Conservation (phyloP, 2,113 vertebrate genomes). For the Anas platyrhynchos region DNA sequence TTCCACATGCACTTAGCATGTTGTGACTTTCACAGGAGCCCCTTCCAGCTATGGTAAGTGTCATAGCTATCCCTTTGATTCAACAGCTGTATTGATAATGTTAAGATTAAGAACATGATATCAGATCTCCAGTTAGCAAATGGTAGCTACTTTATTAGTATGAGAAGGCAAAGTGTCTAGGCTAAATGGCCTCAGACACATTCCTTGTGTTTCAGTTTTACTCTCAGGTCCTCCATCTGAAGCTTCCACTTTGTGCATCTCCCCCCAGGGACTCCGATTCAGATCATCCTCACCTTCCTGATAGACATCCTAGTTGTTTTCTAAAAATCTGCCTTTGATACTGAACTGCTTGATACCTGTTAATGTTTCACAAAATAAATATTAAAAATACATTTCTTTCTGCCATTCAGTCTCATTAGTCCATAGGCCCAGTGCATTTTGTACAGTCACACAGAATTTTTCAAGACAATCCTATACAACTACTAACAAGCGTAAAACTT, state of each 20-base stretch:
- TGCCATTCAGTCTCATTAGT: not conserved
- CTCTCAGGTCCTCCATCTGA: not conserved
- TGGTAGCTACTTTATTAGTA: accelerated
- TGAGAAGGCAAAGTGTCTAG: not conserved
- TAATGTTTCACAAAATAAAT: not conserved
- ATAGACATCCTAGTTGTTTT: not conserved
- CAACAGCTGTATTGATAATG: not conserved
- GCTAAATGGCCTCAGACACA: not conserved
- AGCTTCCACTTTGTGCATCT: not conserved
- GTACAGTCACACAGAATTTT: not conserved
- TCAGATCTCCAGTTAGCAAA: not conserved
- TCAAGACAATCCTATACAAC: not conserved
- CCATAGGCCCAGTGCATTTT: not conserved
- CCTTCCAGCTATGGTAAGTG: not conserved
- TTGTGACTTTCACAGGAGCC: not conserved
- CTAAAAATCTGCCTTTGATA: not conserved
- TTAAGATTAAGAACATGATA: not conserved
- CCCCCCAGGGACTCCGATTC: not conserved
- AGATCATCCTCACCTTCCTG: not conserved
- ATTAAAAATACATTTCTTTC: not conserved
- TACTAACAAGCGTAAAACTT: not conserved
- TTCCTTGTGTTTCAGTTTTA: not conserved
- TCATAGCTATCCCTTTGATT: not conserved
- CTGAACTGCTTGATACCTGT: not conserved
- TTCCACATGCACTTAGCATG: not conserved